phyloP scores from a whole-genome alignment of 2,888 invertebrate genomes.

The Papilio demoleus region DNA sequence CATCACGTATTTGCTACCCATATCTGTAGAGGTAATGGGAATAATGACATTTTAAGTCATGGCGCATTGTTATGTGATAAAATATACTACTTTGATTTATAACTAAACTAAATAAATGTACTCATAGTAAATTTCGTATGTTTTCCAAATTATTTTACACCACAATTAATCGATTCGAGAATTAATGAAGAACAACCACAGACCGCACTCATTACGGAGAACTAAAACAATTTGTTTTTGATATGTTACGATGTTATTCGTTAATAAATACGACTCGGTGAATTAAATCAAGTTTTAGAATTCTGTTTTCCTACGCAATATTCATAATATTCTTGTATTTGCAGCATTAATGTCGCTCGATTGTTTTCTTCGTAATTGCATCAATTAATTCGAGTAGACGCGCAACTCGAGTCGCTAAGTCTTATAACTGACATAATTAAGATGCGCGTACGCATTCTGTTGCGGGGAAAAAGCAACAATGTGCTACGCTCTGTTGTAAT shows the following conservation, averaged over 20 bases:
- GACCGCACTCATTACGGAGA: slow-evolving; percentile 35
- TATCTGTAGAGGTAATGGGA: neutral
- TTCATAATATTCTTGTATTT: slow-evolving; percentile 68
- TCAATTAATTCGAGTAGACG: slow-evolving; percentile 76
- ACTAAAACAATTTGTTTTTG: slow-evolving; percentile 34
- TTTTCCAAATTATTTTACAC: neutral
- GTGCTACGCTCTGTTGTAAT: slow-evolving; percentile 53
- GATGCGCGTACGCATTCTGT: slow-evolving; percentile 71
- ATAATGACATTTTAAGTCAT: neutral
- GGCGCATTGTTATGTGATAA: neutral
- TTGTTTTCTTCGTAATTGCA: slow-evolving; percentile 79
- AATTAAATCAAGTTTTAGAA: slow-evolving; percentile 59
- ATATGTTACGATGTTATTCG: neutral
- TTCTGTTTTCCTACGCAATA: slow-evolving; percentile 63
- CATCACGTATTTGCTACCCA: neutral
- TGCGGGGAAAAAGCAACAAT: slow-evolving; percentile 59
- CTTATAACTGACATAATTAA: slow-evolving; percentile 64
- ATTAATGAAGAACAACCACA: slow-evolving; percentile 17
- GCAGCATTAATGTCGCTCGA: slow-evolving; percentile 66
- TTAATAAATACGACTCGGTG: slow-evolving; percentile 42
- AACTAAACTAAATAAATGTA: too few species aligned
- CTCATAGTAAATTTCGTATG: neutral
- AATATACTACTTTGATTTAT: neutral
- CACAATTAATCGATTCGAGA: slow-evolving; percentile 20
- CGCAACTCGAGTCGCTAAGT: slow-evolving; percentile 67